Evolutionary conservation across 2,888 invertebrate species (phyloP).

Genomic region (Drosophila hamatofila): DNA sequence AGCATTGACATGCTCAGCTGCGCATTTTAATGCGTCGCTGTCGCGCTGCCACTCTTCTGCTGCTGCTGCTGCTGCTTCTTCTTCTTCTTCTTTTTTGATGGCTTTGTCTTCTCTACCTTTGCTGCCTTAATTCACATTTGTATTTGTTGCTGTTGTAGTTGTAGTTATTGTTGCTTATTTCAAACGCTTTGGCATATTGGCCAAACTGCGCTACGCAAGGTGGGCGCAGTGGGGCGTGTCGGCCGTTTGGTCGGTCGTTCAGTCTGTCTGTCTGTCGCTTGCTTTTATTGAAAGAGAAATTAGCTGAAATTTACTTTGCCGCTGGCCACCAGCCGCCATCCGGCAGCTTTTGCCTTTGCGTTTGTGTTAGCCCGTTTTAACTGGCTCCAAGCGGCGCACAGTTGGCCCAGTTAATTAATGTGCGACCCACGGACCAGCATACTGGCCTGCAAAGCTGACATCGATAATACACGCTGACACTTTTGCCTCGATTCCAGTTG

Average conservation of each 20-base stretch:
- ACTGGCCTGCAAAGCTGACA: constrained; percentile 26
- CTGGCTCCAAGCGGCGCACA: constrained; percentile 54
- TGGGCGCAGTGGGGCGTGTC: too few relatives aligned
- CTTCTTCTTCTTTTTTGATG: constrained; percentile 20
- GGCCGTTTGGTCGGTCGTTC: constrained; percentile 22
- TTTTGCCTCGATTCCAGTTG: constrained; percentile 1
- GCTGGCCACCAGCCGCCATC: constrained; percentile 40
- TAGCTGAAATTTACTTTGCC: constrained; percentile 73
- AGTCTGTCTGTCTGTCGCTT: background rate
- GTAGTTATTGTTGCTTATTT: constrained; percentile 33
- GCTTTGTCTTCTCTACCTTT: constrained; percentile 33
- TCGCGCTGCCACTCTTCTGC: constrained; percentile 17
- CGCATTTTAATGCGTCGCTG: constrained; percentile 67
- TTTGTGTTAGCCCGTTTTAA: constrained; percentile 27
- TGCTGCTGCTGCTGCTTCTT: background rate
- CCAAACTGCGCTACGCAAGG: constrained; percentile 8
- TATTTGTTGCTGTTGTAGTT: constrained; percentile 24
- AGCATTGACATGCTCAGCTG: constrained; percentile 79
- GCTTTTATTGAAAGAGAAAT: constrained; percentile 77
- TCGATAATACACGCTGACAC: constrained; percentile 17
- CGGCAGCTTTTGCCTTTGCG: constrained; percentile 24
- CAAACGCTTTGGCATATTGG: constrained; percentile 56
- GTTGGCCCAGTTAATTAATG: constrained; percentile 79
- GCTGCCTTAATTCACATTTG: constrained; percentile 59
- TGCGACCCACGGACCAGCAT: constrained; percentile 34